phyloP scores from a whole-genome alignment of 2,797 vertebrate genomes.

The Paramormyrops hopkinsi region DNA sequence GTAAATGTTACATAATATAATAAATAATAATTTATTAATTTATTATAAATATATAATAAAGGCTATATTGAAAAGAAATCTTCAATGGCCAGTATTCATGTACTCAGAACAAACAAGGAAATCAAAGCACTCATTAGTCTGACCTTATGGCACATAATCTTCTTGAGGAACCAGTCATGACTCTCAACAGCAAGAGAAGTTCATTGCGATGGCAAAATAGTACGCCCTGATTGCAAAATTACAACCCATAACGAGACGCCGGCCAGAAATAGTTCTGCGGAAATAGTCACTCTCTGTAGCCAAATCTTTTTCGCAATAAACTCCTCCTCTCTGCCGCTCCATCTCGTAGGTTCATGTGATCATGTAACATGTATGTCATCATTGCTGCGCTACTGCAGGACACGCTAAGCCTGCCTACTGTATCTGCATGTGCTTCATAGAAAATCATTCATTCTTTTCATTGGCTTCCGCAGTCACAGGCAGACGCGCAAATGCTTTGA shows the following conservation, averaged over 20 bases:
- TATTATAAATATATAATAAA: not conserved
- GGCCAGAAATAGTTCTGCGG: not conserved
- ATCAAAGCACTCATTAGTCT: not conserved
- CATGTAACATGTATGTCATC: not conserved
- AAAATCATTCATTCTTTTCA: not conserved
- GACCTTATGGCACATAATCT: not conserved
- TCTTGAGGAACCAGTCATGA: not conserved
- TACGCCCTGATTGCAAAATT: not conserved
- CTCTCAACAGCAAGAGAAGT: not conserved
- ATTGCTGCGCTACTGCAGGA: not conserved
- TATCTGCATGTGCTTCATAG: not conserved
- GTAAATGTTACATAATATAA: not conserved
- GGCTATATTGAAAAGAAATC: not conserved
- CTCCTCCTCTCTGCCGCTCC: not conserved
- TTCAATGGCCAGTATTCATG: not conserved
- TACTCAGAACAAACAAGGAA: not conserved
- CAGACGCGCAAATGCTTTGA: not conserved
- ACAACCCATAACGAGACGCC: not conserved
- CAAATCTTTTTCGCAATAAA: not conserved
- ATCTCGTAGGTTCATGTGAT: not conserved
- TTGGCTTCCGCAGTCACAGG: not conserved
- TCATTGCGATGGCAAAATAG: not conserved
- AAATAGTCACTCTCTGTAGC: not conserved
- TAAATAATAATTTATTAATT: not conserved
- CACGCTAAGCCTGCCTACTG: not conserved